phyloP scores from a whole-genome alignment of 2,113 vertebrate genomes.

The Indri indri region DNA sequence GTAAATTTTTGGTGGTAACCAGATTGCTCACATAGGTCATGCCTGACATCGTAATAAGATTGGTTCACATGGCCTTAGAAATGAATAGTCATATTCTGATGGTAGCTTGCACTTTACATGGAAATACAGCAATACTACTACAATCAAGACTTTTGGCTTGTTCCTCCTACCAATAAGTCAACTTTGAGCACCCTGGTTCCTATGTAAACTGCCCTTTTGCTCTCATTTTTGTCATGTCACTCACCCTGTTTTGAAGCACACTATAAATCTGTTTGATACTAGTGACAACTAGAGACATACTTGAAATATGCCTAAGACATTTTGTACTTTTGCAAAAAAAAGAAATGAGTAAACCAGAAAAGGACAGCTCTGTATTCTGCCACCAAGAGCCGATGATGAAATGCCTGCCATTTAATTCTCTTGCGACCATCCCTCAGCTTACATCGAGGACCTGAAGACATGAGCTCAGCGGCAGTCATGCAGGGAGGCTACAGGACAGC shows the following conservation, averaged over 20 bases:
- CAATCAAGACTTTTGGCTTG: neutral
- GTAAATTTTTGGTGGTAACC: neutral
- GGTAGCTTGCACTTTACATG: neutral
- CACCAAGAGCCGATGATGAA: neutral
- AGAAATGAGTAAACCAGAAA: neutral
- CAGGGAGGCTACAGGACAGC: neutral
- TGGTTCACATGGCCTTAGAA: neutral
- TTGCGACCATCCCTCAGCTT: neutral
- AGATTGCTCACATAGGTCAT: neutral
- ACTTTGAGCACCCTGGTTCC: neutral
- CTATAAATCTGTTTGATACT: neutral
- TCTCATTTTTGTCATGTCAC: neutral
- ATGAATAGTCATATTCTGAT: neutral
- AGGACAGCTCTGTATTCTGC: neutral
- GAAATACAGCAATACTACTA: neutral
- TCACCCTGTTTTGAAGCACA: neutral
- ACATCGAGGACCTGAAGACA: conserved; percentile 23
- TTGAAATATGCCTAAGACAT: conserved; percentile 24
- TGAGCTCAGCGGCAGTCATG: conserved; percentile 62
- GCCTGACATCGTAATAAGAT: neutral
- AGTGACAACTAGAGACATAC: neutral
- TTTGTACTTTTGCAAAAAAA: conserved; percentile 39
- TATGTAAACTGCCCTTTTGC: neutral
- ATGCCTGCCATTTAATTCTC: conserved; percentile 40
- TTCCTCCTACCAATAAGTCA: neutral